Evolutionary conservation across 2,888 invertebrate genomes (phyloP).

Genomic region (Pachymerium ferrugineum): DNA sequence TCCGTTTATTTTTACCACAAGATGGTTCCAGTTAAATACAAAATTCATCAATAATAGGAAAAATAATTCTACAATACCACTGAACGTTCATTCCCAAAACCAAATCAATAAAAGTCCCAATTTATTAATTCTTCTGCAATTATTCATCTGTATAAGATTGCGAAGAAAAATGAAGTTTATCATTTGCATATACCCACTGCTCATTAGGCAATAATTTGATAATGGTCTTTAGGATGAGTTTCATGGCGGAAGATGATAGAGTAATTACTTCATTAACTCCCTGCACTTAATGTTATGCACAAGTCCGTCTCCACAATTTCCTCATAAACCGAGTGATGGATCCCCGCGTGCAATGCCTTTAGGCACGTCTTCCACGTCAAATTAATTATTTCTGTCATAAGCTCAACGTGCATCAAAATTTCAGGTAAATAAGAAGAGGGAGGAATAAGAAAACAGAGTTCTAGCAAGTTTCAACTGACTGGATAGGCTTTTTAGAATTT

Average conservation of each 20-base stretch:
- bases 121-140: too few relatives aligned
- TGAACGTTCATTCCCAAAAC: too few relatives aligned
- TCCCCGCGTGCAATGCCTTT: background rate
- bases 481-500: too few relatives aligned
- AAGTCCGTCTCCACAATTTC: constrained; percentile 4
- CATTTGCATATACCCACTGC: background rate
- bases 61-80: too few relatives aligned
- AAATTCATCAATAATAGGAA: too few relatives aligned
- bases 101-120: too few relatives aligned
- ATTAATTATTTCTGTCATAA: background rate
- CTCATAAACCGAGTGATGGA: background rate
- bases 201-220: background rate
- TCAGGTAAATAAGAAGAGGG: background rate
- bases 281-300: background rate
- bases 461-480: too few relatives aligned
- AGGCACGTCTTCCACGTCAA: constrained; percentile 4
- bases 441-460: background rate
- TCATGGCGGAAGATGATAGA: background rate
- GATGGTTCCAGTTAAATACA: too few relatives aligned
- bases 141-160: too few relatives aligned
- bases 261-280: constrained; percentile 1
- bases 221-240: constrained; percentile 9
- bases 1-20: too few relatives aligned
- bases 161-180: background rate
- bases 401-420: background rate